Evolutionary conservation across 1,140 invertebrate genomes (phyloP).

Genomic region (Parasteatoda tepidariorum): DNA sequence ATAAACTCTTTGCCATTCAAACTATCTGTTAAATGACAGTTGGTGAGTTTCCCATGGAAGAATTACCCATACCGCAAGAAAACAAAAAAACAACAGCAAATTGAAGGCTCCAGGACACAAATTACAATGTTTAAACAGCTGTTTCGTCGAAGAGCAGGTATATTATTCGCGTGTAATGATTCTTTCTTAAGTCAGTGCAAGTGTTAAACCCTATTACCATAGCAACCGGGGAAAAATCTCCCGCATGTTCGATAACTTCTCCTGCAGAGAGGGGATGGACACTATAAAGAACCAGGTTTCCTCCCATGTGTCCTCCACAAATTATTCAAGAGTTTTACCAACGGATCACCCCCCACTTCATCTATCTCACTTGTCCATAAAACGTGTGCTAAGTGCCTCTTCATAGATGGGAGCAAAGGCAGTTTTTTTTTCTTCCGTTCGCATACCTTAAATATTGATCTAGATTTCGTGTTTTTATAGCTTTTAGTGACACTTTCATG

Average conservation of each 20-base stretch:
- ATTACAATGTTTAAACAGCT: too few relatives aligned
- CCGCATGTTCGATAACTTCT: neutral
- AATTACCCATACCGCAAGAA: too few relatives aligned
- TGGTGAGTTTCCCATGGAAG: too few relatives aligned
- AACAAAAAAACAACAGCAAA: too few relatives aligned
- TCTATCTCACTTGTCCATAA: constrained; percentile 13
- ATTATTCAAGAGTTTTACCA: neutral
- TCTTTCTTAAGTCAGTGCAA: too few relatives aligned
- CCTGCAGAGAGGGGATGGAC: neutral
- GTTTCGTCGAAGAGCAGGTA: too few relatives aligned
- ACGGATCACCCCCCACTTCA: neutral
- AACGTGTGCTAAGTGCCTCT: neutral
- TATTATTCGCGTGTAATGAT: too few relatives aligned
- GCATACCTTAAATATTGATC: neutral
- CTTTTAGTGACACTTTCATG: neutral
- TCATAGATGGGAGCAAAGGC: neutral
- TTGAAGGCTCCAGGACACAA: too few relatives aligned
- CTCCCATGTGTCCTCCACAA: neutral
- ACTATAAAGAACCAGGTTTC: neutral
- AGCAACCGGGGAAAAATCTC: too few relatives aligned
- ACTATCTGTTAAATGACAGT: too few relatives aligned
- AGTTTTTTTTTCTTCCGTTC: neutral
- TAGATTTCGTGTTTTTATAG: constrained; percentile 1
- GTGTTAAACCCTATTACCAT: too few relatives aligned
- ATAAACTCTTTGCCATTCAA: too few relatives aligned